Base-by-base conservation (phyloP, 2,113 vertebrate genomes). In the Charadrius vociferus region DNA sequence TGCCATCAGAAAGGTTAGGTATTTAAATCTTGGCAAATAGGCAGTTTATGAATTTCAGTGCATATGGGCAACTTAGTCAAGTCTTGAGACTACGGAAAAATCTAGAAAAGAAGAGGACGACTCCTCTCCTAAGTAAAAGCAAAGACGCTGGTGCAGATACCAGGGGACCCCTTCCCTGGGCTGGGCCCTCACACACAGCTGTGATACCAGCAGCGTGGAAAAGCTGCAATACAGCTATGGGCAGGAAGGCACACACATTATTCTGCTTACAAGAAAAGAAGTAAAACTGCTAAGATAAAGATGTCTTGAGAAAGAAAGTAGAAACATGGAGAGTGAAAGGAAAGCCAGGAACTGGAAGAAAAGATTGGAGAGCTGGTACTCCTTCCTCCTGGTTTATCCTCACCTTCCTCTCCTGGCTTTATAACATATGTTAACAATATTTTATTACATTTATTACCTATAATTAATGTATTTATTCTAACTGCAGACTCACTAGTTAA, bases 1-100 rank as follows among this genome's bases (percentile, higher is more conserved):
- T 95, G 86, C 93, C 88, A 87, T 55, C 96, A 97, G 97, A 97
- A 98, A 97, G 95, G 52, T 96, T 93, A 97, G 92, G 55, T 55
- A 95, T 84, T 93, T 97, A 98, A 98, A 98, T 97, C 86, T 84
- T 95, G 95, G 82, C 91, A 87, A 53, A 67, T 19, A 91, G 94
- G 72, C 92, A 84, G 80, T 66, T 83, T 94, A 56, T 93, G 70
- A 94, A 90, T 66, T 59, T 89, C 89, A 93, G 71, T 27, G 84
- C 92, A 86, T 55, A n/a, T n/a, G 90, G 88, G 59, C 89, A 81
- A 75, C 77, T 50, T 29, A 50, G 49, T 78, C 89, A 50, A 84
- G 84, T 5, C 53, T 37, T 20, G 63, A 92, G 73, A 88, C 41
- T 16, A n/a, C 0, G 7, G 72, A 61, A 56, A 85, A 74, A 86